Evolutionary conservation across 2,797 vertebrate genomes (phyloP).

Genomic region (Sylvilagus floridanus): DNA sequence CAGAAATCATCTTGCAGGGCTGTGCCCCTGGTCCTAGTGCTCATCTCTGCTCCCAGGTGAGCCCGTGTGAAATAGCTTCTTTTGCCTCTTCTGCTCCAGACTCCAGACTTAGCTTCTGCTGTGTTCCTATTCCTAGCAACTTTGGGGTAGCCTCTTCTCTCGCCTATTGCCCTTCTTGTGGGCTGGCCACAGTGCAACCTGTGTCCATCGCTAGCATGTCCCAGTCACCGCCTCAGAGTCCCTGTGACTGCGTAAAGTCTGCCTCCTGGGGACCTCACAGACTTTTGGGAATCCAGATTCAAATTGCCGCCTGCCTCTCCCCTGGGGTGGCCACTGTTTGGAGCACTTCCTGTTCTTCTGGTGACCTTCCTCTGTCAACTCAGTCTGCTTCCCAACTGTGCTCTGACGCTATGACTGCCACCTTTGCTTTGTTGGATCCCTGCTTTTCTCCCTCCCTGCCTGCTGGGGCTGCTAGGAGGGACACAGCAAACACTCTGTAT

Average conservation of each 20-base stretch:
- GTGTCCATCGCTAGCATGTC: too few species aligned
- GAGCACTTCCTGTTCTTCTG: neutral
- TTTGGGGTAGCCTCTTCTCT: neutral
- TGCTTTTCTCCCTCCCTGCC: neutral
- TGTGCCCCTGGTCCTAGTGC: neutral
- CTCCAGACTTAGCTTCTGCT: neutral
- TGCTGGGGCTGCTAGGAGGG: neutral
- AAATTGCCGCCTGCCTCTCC: rapidly evolving
- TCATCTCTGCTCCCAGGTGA: neutral
- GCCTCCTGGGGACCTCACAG: neutral
- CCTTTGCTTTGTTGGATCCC: neutral
- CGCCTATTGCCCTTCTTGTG: neutral
- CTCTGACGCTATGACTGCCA: neutral
- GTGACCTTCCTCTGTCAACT: neutral
- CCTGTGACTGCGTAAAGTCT: neutral
- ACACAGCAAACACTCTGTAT: neutral
- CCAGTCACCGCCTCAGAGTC: rapidly evolving
- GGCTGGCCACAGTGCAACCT: too few species aligned
- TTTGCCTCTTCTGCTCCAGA: neutral
- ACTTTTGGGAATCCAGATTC: neutral
- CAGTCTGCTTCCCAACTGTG: neutral
- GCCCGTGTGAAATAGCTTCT: neutral
- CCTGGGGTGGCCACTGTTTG: neutral
- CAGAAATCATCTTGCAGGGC: neutral
- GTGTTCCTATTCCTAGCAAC: neutral